Percentiles rank a stretch among this genome's conserved stretches.
Conservation (phyloP, 2,888 invertebrate species). For the Catotricha subobsoleta region DNA sequence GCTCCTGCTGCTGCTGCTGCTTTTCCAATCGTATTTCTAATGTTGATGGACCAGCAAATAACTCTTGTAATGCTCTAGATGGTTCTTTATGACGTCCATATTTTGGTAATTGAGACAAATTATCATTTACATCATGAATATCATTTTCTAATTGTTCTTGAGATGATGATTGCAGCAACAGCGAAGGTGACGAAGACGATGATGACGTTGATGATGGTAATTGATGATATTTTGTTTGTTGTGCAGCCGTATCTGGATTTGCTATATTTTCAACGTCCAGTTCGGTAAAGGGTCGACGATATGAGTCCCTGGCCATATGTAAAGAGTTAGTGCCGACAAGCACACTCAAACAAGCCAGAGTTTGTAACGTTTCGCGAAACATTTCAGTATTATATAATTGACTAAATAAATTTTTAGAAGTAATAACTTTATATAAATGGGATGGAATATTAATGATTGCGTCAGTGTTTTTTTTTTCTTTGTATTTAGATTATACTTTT, state of each 20-base stretch:
- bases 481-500: too few species aligned
- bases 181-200: not conserved
- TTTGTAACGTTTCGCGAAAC: slow-evolving; percentile 13
- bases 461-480: too few species aligned
- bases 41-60: not conserved
- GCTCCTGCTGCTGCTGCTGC: not conserved
- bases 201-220: not conserved
- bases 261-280: slow-evolving; percentile 6
- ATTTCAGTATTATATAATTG: slow-evolving; percentile 6
- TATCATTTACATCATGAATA: not conserved
- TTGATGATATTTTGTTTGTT: not conserved
- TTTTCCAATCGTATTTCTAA: not conserved
- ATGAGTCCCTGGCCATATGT: slow-evolving; percentile 12
- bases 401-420: not conserved
- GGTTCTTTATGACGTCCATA: not conserved
- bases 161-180: not conserved
- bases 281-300: slow-evolving; percentile 10
- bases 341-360: slow-evolving; percentile 11
- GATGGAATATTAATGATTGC: too few species aligned
- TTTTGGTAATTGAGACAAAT: not conserved
- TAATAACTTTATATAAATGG: too few species aligned
- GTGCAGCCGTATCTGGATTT: not conserved
- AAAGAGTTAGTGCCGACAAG: slow-evolving; percentile 10
- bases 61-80: not conserved
- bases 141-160: not conserved